Percentiles rank a stretch among this genome's conserved stretches.
These are phyloP conservation scores for Tursiops truncatus DNA, from an alignment of 2,113 vertebrate species.

Conservation along the genomic window DNA sequence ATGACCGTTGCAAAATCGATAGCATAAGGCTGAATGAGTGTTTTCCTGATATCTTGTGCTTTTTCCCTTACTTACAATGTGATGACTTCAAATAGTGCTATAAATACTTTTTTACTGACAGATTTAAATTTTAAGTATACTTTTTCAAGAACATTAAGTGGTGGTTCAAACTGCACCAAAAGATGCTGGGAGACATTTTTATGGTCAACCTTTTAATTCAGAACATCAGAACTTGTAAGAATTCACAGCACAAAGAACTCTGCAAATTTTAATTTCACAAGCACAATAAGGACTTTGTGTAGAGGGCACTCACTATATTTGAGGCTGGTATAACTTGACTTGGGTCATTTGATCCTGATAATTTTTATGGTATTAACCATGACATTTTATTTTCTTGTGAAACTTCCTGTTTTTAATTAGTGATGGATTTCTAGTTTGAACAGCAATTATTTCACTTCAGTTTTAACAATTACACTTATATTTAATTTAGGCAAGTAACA, in stretches of 20 bases:
- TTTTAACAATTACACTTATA: slow-evolving; percentile 40
- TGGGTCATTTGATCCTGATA: slow-evolving; percentile 22
- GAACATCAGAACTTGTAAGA: slow-evolving; percentile 15
- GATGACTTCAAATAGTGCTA: slow-evolving; percentile 1
- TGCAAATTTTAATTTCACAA: slow-evolving; percentile 26
- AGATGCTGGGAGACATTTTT: not conserved
- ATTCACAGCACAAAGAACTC: not conserved
- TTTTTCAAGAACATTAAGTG: slow-evolving; percentile 26
- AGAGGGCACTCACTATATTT: not conserved
- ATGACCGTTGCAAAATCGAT: not conserved
- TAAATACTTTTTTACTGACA: not conserved
- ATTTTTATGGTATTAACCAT: not conserved
- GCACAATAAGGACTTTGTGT: not conserved
- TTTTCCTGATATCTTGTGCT: not conserved
- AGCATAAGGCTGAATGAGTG: not conserved
- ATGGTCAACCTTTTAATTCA: slow-evolving; percentile 10
- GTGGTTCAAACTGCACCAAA: not conserved
- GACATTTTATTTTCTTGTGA: slow-evolving; percentile 48
- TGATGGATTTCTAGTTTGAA: not conserved
- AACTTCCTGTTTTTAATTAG: slow-evolving; percentile 48
- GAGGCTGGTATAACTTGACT: not conserved
- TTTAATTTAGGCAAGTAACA: slow-evolving; percentile 43
- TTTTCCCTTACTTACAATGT: not conserved
- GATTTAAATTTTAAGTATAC: slow-evolving; percentile 40
- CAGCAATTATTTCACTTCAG: slow-evolving; percentile 25